Evolutionary conservation across 1,140 invertebrate species (phyloP), one percentile per base, ranked within the genome.

Genomic region (Neomicropteryx cornuta): DNA sequence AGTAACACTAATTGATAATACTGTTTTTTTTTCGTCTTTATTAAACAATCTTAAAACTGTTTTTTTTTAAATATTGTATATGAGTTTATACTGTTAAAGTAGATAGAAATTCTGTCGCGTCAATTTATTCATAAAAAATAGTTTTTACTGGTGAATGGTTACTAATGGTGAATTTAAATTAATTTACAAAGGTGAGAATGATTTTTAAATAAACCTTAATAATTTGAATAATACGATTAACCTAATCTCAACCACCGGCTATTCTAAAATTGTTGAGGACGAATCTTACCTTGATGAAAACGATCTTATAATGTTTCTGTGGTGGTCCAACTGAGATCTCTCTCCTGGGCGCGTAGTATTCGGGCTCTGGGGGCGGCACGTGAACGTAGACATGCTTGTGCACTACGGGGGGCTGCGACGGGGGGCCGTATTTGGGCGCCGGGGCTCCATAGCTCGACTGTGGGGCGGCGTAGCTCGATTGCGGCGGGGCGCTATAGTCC

Each of bases 251-350:
- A 21, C 24, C 23, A 21, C 30, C 14, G 8, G 14, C 18, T 4
- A 18, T 31, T 37, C 22, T 5, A 31, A n/a, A n/a, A n/a, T n/a
- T n/a, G n/a, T n/a, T n/a, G n/a, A n/a, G n/a, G n/a, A n/a, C n/a
- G n/a, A n/a, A n/a, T n/a, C n/a, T n/a, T n/a, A n/a, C n/a, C 62
- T 87, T 87, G 55, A 89, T 89, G 69, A 89, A 88, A 23, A 89
- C 82, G 46, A 89, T 88, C 59, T 87, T 87, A 72, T 88, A 89
- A 53, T 89, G 85, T 51, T 89, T 89, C 53, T 87, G 83, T 6
- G 85, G 81, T 5, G 83, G 76, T 32, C 78, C 73, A 18, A 77
- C 71, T 29, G 69, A 60, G 41, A 77, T 71, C 19, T 60, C 72
- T 63, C 74, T 76, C 46, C 63, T 74, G 2, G 81, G 74, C 2